phyloP scores from a whole-genome alignment of 2,113 vertebrate genomes.

The Pristiophorus japonicus region DNA sequence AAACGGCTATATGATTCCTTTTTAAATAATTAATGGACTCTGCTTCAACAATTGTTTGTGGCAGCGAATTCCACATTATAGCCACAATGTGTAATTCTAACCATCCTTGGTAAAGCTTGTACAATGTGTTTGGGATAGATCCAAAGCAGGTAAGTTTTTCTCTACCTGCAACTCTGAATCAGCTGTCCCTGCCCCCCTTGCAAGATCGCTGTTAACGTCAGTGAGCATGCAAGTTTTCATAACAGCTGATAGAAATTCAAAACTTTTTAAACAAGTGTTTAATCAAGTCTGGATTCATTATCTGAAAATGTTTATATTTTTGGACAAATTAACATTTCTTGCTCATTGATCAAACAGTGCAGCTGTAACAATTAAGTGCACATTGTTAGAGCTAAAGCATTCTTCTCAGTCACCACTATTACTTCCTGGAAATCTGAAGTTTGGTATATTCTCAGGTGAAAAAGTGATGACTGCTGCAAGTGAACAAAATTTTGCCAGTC shows the following conservation, averaged over 20 bases:
- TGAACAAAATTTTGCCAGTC: not conserved
- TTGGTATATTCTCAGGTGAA: not conserved
- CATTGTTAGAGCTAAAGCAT: not conserved
- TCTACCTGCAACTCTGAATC: too few species aligned
- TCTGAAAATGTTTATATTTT: not conserved
- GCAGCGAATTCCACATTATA: too few species aligned
- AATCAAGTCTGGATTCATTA: not conserved
- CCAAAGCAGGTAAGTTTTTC: too few species aligned
- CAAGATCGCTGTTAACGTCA: not conserved
- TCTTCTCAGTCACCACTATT: not conserved
- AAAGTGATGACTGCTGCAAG: not conserved
- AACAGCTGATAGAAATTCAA: not conserved
- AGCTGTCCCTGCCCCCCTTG: too few species aligned
- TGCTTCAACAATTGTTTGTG: too few species aligned
- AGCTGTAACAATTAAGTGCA: not conserved
- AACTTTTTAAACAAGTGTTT: not conserved
- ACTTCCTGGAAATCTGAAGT: not conserved
- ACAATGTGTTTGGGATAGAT: too few species aligned
- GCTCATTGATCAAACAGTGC: not conserved
- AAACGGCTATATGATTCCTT: too few species aligned
- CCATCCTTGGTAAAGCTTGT: too few species aligned
- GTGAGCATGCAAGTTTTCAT: not conserved
- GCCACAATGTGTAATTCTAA: too few species aligned
- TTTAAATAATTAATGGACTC: too few species aligned
- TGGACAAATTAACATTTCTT: not conserved